Conservation (phyloP, 2,113 vertebrate species). For the Epinephelus cyanopodus region DNA sequence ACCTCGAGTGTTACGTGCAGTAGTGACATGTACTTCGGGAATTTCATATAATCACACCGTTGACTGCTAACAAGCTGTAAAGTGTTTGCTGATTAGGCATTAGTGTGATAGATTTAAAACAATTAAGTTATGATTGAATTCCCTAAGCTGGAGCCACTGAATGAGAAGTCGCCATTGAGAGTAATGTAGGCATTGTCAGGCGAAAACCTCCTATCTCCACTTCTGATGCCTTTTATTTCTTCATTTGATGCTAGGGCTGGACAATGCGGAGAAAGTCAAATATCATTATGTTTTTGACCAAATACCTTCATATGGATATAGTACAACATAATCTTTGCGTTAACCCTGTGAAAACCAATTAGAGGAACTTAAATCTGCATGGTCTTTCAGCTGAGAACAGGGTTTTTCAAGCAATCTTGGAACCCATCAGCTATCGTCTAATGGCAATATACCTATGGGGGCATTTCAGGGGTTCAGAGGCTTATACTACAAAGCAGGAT, state of each 20-base stretch:
- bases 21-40: not conserved
- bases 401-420: no score
- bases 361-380: not conserved
- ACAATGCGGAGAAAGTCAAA: no score
- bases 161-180: not conserved
- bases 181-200: not conserved
- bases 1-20: not conserved
- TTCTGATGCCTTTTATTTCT: not conserved
- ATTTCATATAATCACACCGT: conserved; percentile 16
- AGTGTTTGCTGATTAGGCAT: conserved; percentile 21
- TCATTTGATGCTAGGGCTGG: not conserved
- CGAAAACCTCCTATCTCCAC: conserved; percentile 5
- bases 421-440: no score
- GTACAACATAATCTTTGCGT: not conserved
- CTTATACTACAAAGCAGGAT: no score
- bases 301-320: no score
- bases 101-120: conserved; percentile 47
- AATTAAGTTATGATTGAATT: conserved; percentile 25
- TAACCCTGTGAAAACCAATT: not conserved
- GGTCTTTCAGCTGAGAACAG: no score
- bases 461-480: no score
- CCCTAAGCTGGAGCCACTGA: not conserved
- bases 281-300: no score
- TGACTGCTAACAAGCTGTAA: conserved; percentile 22
- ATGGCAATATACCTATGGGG: no score